phyloP scores from a whole-genome alignment of 2,113 vertebrate species.

The Solea senegalensis region DNA sequence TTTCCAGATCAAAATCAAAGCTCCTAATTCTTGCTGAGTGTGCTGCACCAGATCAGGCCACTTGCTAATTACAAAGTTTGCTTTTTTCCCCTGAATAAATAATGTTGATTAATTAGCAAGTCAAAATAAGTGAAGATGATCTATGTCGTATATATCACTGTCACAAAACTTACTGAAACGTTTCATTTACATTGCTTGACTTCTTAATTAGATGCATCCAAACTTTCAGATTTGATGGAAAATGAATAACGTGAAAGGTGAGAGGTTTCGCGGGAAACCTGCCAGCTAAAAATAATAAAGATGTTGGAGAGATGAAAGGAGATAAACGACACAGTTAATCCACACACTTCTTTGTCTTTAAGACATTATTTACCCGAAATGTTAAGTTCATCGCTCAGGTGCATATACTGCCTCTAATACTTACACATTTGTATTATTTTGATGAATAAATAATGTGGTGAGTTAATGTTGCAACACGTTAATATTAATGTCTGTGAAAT shows the following conservation, averaged over 20 bases:
- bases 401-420: neutral
- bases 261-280: conserved; percentile 54
- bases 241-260: conserved; percentile 69
- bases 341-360: conserved; percentile 10
- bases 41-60: conserved; percentile 71
- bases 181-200: conserved; percentile 76
- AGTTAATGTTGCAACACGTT: conserved; percentile 9
- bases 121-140: conserved; percentile 82
- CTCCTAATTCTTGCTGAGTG: conserved; percentile 61
- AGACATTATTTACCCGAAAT: conserved; percentile 17
- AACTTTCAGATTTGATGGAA: conserved; percentile 70
- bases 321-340: conserved; percentile 4
- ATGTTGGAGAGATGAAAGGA: conserved; percentile 9
- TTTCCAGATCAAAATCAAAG: conserved; percentile 59
- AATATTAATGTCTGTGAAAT: neutral
- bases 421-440: neutral
- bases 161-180: conserved; percentile 74
- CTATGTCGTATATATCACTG: conserved; percentile 82
- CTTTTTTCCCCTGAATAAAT: conserved; percentile 75
- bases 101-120: conserved; percentile 85
- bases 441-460: conserved; percentile 9
- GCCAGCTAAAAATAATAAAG: conserved; percentile 34
- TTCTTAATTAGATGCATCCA: conserved; percentile 76
- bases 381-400: conserved; percentile 5
- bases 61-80: conserved; percentile 78